Conservation (phyloP, 2,888 invertebrate genomes). For the Leptinotarsa peninsularis region DNA sequence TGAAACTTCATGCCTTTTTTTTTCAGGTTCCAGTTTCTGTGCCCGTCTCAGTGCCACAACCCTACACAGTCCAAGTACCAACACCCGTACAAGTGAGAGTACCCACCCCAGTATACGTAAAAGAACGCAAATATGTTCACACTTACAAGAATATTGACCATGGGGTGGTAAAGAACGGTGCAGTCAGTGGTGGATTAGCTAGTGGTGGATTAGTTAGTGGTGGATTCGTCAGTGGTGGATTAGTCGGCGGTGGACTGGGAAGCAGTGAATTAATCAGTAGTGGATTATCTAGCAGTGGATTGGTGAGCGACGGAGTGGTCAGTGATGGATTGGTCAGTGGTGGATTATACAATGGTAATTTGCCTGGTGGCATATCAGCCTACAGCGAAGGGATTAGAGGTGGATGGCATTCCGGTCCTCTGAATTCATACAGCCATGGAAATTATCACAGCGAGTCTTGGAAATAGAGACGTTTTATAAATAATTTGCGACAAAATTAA, state of each 20-base stretch:
- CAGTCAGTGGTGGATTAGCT: background rate
- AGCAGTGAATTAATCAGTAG: background rate
- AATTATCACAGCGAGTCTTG: constrained; percentile 19
- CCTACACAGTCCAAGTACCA: constrained; percentile 53
- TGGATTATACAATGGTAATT: background rate
- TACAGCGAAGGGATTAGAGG: background rate
- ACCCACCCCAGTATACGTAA: constrained; percentile 48
- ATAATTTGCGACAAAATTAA: background rate
- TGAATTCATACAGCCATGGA: background rate
- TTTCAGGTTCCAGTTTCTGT: constrained; percentile 51
- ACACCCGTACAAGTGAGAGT: constrained; percentile 53
- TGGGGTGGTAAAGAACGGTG: background rate
- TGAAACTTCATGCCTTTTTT: no score
- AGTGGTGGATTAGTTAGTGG: background rate
- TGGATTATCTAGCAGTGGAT: background rate
- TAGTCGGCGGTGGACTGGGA: background rate
- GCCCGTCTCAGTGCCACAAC: constrained; percentile 51
- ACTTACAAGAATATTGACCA: constrained; percentile 17
- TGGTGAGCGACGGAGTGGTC: background rate
- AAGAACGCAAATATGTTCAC: constrained; percentile 33
- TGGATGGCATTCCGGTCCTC: background rate
- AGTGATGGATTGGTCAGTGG: background rate
- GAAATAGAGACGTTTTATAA: background rate
- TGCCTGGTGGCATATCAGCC: background rate
- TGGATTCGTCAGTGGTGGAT: background rate